Evolutionary conservation across 2,888 invertebrate genomes (phyloP), one percentile per base, ranked within the genome.

Genomic region (Loripinus fragilis): DNA sequence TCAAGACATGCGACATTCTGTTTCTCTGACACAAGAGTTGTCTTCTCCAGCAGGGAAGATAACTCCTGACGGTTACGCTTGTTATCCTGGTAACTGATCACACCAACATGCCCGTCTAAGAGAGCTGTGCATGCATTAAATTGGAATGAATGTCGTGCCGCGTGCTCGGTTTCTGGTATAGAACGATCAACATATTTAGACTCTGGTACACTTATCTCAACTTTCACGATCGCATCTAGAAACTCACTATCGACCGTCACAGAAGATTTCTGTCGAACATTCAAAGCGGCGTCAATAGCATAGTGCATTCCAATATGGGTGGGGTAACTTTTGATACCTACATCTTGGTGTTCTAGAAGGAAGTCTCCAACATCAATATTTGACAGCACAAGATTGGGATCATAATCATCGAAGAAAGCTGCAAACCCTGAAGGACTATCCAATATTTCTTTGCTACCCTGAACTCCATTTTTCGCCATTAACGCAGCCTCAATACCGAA

Each of bases 281-380:
- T 78, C 70, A 87, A 33, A 10, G 88, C 81, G 20, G 90, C 89
- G 55, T 90, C 90, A 8, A 89, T 89, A 12, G 88, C 87, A 89
- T 88, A 88, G 70, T 90, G 88, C 89, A 88, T 89, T 25, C 87
- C 89, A 23, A 89, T 86, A 77, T 93, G 93, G 85, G 89, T 87
- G 0, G 90, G 90, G 75, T 83, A 89, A 10, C 85, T 64, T 65
- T 86, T 86, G 15, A 86, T 80, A 10, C 83, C 83, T 5, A 85
- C 75, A 42, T 88, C 89, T 74, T 88, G 87, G 60, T 87, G 81
- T 7, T 87, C 84, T 48, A 88, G 72, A 28, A 86, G 81, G 15
- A 83, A 72, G 12, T 76, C 42, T 38, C 76, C 33, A 15, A 60
- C 55, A 28, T 45, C 48, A 45, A 79, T 69, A 8, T 76, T 70